These are phyloP conservation scores for Rousettus madagascariensis DNA, from an alignment of 2,797 vertebrate genomes.

Conservation along the genomic window DNA sequence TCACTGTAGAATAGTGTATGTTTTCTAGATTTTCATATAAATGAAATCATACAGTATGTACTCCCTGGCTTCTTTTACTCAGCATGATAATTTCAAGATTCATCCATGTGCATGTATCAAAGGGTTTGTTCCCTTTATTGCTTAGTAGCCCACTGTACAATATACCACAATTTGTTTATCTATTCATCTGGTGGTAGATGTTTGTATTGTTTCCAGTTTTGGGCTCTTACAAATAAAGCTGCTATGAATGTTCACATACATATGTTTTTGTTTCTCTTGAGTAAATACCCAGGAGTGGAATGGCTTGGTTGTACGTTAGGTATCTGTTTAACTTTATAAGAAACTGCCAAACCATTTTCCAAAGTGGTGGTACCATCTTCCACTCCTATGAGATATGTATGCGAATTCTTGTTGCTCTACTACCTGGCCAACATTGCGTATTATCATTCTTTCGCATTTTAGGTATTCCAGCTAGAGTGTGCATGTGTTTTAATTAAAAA, in stretches of 20 bases:
- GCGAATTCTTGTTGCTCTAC: not conserved
- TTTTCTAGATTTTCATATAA: slow-evolving; percentile 33
- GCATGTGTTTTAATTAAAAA: slow-evolving; percentile 10
- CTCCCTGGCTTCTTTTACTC: not conserved
- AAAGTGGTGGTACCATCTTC: not conserved
- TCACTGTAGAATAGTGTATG: not conserved
- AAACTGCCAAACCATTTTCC: slow-evolving; percentile 22
- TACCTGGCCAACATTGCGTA: not conserved
- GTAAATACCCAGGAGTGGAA: not conserved
- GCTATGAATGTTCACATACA: not conserved
- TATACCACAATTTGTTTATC: not conserved
- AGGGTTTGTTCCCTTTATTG: not conserved
- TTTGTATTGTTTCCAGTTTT: not conserved
- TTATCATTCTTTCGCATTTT: slow-evolving; percentile 6
- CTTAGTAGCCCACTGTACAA: not conserved
- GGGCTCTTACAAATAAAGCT: not conserved
- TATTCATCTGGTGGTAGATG: not conserved
- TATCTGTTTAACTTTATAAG: slow-evolving; percentile 15
- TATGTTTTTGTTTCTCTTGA: not conserved
- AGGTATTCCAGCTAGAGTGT: not conserved
- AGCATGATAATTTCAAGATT: not conserved
- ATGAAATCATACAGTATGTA: not conserved
- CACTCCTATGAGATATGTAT: not conserved
- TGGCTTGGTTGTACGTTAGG: not conserved
- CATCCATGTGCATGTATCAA: not conserved